Evolutionary conservation across 2,888 invertebrate species (phyloP), one percentile per base, ranked within the genome.

Genomic region (Pogonocherus hispidulus): DNA sequence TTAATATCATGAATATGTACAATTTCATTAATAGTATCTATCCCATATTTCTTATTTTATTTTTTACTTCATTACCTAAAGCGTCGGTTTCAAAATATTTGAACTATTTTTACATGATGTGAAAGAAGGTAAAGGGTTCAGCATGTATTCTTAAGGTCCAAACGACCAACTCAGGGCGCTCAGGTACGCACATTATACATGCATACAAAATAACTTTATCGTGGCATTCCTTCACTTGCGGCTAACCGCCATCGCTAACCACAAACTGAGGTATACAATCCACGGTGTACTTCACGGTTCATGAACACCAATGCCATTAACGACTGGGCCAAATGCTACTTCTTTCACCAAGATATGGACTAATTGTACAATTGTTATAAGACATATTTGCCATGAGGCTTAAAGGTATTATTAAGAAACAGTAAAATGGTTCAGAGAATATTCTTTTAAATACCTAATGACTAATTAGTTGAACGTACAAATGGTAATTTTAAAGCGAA

Each of bases 281-380:
- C 78, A 75, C 76, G 73, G 75, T 79, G 81, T 78, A 76, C 81
- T 78, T 80, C 82, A 78, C 77, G 78, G 66, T 78, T 66, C 46
- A 65, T 74, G 76, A 70, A 72, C 76, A 76, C 75, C 74, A 81
- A 81, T 81, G 81, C 80, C 81, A 80, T 72, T 74, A 62, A 14
- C 62, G 47, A 22, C 20, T 41, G 55, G 59, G 47, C 47, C 47
- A 46, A 59, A 22, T 19, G 60, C 32, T 60, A 62, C 19, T 62
- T 49, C 62, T 62, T 51, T 32, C 19, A 46, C 5, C 9, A 23
- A 32, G 32, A 19, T 32, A 46, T 6, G 16, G 35, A 27, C 32
- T 47, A 19, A 11, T 11, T 59, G 22, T 35, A 35, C 54, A 41
- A 41, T 41, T 41, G 11, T 32, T 41, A 14, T 41, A 41, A 41